Percentiles rank a stretch among this genome's conserved stretches.
These are phyloP conservation scores for Drosophila monieri DNA, from an alignment of 2,888 invertebrate genomes.

Conservation along the genomic window DNA sequence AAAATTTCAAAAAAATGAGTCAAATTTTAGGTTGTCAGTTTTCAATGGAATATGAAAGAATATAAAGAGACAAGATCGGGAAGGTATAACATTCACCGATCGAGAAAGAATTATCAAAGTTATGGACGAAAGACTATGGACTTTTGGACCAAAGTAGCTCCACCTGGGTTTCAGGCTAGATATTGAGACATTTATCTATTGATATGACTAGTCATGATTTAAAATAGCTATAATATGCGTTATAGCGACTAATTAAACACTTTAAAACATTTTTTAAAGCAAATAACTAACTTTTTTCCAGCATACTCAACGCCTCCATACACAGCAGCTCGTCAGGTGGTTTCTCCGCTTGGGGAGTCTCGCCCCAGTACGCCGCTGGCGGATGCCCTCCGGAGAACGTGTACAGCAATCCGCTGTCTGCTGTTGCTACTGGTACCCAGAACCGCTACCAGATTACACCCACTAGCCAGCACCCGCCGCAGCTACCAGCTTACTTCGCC, in stretches of 20 bases:
- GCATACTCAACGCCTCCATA: slow-evolving; percentile 83
- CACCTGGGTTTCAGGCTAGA: too few species aligned
- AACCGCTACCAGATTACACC: slow-evolving; percentile 84
- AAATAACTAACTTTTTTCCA: slow-evolving; percentile 27
- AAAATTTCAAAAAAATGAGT: too few species aligned
- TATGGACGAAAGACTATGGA: too few species aligned
- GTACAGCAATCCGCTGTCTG: slow-evolving; percentile 83
- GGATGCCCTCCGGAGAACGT: slow-evolving; percentile 81
- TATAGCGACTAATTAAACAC: background rate
- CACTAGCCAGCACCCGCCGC: slow-evolving; percentile 83
- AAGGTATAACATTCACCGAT: too few species aligned
- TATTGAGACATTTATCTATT: too few species aligned
- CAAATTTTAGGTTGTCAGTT: too few species aligned
- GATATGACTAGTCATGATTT: too few species aligned
- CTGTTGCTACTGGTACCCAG: slow-evolving; percentile 75
- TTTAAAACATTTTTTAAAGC: background rate
- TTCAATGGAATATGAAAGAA: too few species aligned
- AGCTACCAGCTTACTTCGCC: slow-evolving; percentile 82
- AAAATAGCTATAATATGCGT: background rate
- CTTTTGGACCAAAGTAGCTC: too few species aligned
- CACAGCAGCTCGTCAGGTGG: slow-evolving; percentile 84
- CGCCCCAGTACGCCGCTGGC: slow-evolving; percentile 79
- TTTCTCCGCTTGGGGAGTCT: slow-evolving; percentile 84
- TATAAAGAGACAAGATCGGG: too few species aligned
- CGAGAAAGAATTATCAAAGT: too few species aligned